These are phyloP conservation scores for Nettapus auritus DNA, from an alignment of 2,113 vertebrate genomes.

Conservation along the genomic window DNA sequence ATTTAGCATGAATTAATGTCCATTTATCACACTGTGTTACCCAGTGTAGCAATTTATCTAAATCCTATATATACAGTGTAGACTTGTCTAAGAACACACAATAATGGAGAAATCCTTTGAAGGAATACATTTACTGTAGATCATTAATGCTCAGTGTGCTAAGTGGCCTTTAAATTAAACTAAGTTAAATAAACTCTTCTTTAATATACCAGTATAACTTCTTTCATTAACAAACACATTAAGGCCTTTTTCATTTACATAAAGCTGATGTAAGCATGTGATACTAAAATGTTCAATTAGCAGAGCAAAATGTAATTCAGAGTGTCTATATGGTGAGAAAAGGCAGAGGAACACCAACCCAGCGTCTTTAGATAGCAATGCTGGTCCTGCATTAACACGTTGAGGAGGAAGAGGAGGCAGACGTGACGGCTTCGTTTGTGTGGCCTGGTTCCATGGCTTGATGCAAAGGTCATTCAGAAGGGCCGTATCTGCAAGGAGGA, in stretches of 20 bases:
- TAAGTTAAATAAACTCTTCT: conserved; percentile 69
- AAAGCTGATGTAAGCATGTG: conserved; percentile 42
- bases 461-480: background rate
- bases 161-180: conserved; percentile 67
- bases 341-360: background rate
- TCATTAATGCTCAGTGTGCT: conserved; percentile 49
- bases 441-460: rapidly evolving
- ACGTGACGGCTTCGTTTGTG: background rate
- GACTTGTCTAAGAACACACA: conserved; percentile 2
- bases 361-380: rapidly evolving
- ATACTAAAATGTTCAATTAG: conserved; percentile 5
- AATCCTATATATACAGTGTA: conserved; percentile 10
- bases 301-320: background rate
- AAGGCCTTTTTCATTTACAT: conserved; percentile 47
- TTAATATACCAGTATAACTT: conserved; percentile 48
- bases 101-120: conserved; percentile 25
- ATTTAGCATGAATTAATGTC: conserved; percentile 49
- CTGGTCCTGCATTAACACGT: background rate
- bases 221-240: conserved; percentile 68
- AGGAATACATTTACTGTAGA: conserved; percentile 39
- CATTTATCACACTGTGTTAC: conserved; percentile 32
- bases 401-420: background rate
- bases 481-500: background rate
- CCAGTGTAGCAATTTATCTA: conserved; percentile 26
- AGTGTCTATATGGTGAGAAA: background rate